These are phyloP conservation scores for Platyura marginata DNA, from an alignment of 1,140 invertebrate genomes.

Conservation along the genomic window DNA sequence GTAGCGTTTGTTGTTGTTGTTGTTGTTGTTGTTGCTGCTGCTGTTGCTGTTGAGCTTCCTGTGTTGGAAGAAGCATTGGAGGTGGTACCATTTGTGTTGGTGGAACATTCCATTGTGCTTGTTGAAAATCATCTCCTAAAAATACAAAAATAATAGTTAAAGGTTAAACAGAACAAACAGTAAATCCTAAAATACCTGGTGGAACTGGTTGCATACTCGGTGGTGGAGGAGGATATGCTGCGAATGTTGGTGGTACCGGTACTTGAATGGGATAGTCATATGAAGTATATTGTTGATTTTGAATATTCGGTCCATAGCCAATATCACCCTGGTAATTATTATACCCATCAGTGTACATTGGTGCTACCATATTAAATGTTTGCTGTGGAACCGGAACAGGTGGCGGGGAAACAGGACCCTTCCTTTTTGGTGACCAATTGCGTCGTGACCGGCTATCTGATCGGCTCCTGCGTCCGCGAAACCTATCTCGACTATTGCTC, in stretches of 20 bases:
- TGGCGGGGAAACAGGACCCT: slow-evolving; percentile 14
- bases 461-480: slow-evolving; percentile 12
- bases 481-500: slow-evolving; percentile 11
- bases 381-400: background rate
- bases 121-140: slow-evolving; percentile 1
- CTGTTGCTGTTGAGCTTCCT: too few species aligned
- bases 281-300: background rate
- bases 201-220: slow-evolving; percentile 7
- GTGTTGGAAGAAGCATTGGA: too few species aligned
- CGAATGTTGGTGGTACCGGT: slow-evolving; percentile 10
- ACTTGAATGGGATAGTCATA: slow-evolving; percentile 4
- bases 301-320: slow-evolving; percentile 2
- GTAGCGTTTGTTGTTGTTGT: background rate
- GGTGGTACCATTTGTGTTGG: background rate
- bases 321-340: background rate
- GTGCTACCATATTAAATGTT: slow-evolving; percentile 11
- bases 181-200: slow-evolving; percentile 6
- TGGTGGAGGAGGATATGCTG: slow-evolving; percentile 1
- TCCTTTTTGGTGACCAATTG: slow-evolving; percentile 20
- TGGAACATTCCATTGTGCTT: background rate
- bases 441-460: slow-evolving; percentile 8
- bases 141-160: slow-evolving; percentile 8
- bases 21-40: background rate
- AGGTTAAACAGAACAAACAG: slow-evolving; percentile 5
- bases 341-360: slow-evolving; percentile 8